Base-by-base conservation (phyloP, 2,113 vertebrate genomes). In the Parotia lawesii region DNA sequence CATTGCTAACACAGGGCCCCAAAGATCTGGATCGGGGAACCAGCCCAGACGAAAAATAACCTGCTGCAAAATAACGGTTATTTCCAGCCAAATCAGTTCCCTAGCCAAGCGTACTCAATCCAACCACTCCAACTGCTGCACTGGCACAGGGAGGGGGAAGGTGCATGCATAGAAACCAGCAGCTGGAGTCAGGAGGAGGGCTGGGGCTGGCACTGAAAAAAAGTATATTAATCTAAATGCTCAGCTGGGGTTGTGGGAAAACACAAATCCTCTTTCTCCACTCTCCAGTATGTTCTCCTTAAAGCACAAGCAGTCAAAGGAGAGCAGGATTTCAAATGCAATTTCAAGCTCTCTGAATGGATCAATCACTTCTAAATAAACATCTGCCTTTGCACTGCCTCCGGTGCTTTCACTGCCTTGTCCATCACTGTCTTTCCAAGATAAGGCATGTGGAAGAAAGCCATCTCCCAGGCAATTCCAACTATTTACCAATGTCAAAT, bases 401-500 rank as follows among this genome's bases (percentile, higher is more conserved):
- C 90, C 88, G 90, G 90, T 75, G 82, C 85, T 96, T 93, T 90
- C 85, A 84, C 75, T 95, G 93, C 82, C 92, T 95, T 97, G 94
- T 95, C 93, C 90, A 95, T 96, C 93, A 95, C 93, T 95, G 93
- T 88, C 91, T 94, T 93, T 94, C 79, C 85, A 91, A 88, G 94
- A 97, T 90, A 96, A 95, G 93, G 85, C 82, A 2, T 50, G 79
- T 96, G 92, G 90, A 95, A 95, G 90, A 95, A 95, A 95, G 93
- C 93, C 94, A 95, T 96, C 90, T 95, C 79, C 57, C 90, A 95
- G 91, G 91, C 94, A 94, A 85, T 94, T 93, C 89, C 82, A 90
- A 62, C 89, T 94, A 94, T 95, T 94, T 93, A 94, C 96, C 91
- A 95, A 74, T 84, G 93, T 83, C 95, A 95, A 93, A 95, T 95